A percentile compares a stretch with the other conserved stretches of the same genome.
phyloP scores from a whole-genome alignment of 1,140 invertebrate species.

The Drosophila suzukii region DNA sequence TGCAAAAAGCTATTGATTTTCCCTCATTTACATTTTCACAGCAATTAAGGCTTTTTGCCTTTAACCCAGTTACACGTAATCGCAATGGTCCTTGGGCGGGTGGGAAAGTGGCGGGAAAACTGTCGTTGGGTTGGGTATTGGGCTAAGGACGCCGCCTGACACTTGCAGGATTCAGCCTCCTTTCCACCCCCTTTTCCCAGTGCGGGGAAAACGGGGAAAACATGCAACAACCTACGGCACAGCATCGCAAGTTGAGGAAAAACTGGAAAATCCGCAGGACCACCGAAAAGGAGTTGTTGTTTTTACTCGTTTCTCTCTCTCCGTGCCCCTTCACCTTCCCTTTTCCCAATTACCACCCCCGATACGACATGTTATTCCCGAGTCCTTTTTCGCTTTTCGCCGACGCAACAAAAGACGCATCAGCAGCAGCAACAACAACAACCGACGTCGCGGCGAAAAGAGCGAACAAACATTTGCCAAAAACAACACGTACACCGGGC shows the following conservation, averaged over 20 bases:
- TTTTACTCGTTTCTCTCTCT: not conserved
- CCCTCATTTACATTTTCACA: conserved; percentile 41
- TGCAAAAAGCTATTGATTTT: conserved; percentile 69
- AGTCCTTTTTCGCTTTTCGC: conserved; percentile 12
- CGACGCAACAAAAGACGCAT: conserved; percentile 43
- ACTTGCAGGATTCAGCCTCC: conserved; percentile 65
- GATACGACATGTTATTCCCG: not conserved
- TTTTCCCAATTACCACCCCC: conserved; percentile 15
- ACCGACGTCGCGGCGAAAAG: conserved; percentile 10
- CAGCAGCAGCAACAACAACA: conserved; percentile 16
- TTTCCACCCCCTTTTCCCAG: not conserved
- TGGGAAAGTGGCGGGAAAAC: conserved; percentile 11
- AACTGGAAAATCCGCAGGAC: conserved; percentile 29
- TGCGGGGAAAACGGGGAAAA: not conserved
- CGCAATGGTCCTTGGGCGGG: conserved; percentile 24
- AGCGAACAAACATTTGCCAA: conserved; percentile 56
- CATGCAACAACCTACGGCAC: conserved; percentile 33
- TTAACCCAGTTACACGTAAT: conserved; percentile 51
- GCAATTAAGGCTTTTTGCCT: conserved; percentile 67
- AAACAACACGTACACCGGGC: conserved; percentile 53
- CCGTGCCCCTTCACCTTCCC: not conserved
- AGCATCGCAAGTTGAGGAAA: conserved; percentile 40
- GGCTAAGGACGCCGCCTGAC: conserved; percentile 42
- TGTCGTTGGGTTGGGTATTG: not conserved
- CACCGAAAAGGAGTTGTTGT: conserved; percentile 15